Percentiles rank a stretch among this genome's conserved stretches.
phyloP scores from a whole-genome alignment of 2,888 invertebrate species.

The Villa cingulata region DNA sequence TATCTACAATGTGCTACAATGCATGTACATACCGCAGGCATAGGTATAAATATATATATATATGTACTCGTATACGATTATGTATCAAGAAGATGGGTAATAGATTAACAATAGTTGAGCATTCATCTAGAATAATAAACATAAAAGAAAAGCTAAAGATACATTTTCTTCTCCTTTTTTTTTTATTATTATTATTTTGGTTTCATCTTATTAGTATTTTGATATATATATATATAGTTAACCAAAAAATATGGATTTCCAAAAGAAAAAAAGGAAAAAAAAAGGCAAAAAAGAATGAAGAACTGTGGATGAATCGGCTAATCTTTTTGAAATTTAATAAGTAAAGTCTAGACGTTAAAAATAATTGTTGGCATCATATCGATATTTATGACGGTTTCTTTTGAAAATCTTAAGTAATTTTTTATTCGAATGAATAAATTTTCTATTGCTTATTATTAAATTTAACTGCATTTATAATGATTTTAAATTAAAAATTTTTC shows the following conservation, averaged over 20 bases:
- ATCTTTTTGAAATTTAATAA: constrained; percentile 4
- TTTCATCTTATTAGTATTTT: neutral
- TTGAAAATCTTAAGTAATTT: no score
- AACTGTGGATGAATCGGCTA: neutral
- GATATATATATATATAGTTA: neutral
- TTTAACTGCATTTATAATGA: no score
- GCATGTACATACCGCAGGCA: no score
- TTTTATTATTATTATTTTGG: neutral
- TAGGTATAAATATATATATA: no score
- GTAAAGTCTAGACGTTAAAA: constrained; percentile 1
- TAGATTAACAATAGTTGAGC: neutral
- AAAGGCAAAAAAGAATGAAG: no score
- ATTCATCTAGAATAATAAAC: neutral
- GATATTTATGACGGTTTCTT: no score
- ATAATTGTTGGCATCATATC: neutral
- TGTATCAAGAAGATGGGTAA: no score
- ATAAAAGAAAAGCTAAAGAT: neutral
- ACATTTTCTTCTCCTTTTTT: no score
- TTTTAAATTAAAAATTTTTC: no score
- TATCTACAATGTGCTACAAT: no score
- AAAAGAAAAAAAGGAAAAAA: no score
- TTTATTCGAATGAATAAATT: neutral
- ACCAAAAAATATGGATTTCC: constrained; percentile 1
- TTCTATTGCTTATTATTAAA: neutral
- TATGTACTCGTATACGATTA: no score